These are phyloP conservation scores for Watsonalla cultraria DNA, from an alignment of 2,888 invertebrate species.

Conservation along the genomic window DNA sequence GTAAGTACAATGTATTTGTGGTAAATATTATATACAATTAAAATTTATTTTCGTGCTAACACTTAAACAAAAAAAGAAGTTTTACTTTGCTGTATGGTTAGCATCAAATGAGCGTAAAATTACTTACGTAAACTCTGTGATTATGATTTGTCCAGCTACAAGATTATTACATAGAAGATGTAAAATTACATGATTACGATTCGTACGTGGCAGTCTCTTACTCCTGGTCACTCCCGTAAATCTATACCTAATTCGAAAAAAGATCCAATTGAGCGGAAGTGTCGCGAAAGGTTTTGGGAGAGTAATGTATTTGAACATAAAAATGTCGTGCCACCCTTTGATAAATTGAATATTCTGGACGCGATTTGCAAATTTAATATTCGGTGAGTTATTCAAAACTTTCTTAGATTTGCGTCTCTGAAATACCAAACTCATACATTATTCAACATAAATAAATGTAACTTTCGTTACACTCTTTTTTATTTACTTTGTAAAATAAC, in stretches of 20 bases:
- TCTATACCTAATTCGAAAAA: slow-evolving; percentile 7
- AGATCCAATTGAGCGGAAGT: slow-evolving; percentile 14
- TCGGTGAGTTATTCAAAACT: slow-evolving; percentile 26
- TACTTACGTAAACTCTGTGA: too few relatives aligned
- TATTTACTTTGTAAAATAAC: not conserved
- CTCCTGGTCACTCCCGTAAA: not conserved
- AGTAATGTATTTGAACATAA: slow-evolving; percentile 26
- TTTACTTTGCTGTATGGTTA: too few relatives aligned
- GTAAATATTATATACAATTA: too few relatives aligned
- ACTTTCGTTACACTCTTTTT: slow-evolving; percentile 2
- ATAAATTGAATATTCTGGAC: slow-evolving; percentile 36
- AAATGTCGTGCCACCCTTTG: slow-evolving; percentile 22
- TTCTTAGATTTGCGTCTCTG: slow-evolving; percentile 25
- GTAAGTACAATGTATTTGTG: too few relatives aligned
- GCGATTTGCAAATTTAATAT: slow-evolving; percentile 36
- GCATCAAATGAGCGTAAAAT: too few relatives aligned
- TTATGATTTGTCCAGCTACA: too few relatives aligned
- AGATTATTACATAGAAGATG: too few relatives aligned
- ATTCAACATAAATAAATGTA: slow-evolving; percentile 22
- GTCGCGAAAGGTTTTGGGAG: slow-evolving; percentile 15
- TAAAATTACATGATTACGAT: too few relatives aligned
- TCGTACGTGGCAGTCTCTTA: too few relatives aligned
- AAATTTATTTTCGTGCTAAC: too few relatives aligned
- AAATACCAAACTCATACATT: slow-evolving; percentile 25
- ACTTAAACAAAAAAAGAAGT: too few relatives aligned